These are phyloP conservation scores for Podocnemis expansa DNA, from an alignment of 2,113 vertebrate genomes.

Conservation along the genomic window DNA sequence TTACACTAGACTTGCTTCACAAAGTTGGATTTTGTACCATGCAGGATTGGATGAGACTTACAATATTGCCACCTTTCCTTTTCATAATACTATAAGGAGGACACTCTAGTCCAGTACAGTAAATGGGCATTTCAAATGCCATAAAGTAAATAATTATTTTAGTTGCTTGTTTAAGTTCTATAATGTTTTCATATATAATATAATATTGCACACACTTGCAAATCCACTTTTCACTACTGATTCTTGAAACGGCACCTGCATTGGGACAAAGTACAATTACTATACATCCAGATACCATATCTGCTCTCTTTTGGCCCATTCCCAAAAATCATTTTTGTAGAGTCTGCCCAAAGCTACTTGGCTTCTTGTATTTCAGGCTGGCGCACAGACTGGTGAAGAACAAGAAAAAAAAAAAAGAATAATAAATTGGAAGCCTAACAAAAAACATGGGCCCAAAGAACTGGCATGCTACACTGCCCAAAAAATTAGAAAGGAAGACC, in stretches of 20 bases:
- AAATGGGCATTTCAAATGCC: accelerated
- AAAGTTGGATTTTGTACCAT: accelerated
- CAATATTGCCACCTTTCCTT: neutral
- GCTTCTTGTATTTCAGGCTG: neutral
- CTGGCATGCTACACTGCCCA: neutral
- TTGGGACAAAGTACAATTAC: accelerated
- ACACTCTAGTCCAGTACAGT: no score
- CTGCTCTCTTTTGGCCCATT: neutral
- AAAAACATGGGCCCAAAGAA: neutral
- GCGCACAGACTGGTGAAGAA: neutral
- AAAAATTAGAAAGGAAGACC: neutral
- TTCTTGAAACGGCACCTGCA: accelerated
- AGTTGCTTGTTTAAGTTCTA: accelerated
- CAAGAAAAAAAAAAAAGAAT: neutral
- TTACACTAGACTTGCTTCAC: accelerated
- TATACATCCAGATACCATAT: accelerated
- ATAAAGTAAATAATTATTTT: neutral
- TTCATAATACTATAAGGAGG: accelerated
- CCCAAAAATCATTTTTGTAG: neutral
- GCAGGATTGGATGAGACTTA: neutral
- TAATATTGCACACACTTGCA: no score
- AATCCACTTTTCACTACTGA: neutral
- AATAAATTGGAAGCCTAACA: neutral
- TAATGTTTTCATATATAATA: no score
- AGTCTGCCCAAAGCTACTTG: neutral